Percentiles rank a stretch among this genome's conserved stretches.
These are phyloP conservation scores for Drosophila nasuta DNA, from an alignment of 1,140 invertebrate genomes.

Conservation along the genomic window DNA sequence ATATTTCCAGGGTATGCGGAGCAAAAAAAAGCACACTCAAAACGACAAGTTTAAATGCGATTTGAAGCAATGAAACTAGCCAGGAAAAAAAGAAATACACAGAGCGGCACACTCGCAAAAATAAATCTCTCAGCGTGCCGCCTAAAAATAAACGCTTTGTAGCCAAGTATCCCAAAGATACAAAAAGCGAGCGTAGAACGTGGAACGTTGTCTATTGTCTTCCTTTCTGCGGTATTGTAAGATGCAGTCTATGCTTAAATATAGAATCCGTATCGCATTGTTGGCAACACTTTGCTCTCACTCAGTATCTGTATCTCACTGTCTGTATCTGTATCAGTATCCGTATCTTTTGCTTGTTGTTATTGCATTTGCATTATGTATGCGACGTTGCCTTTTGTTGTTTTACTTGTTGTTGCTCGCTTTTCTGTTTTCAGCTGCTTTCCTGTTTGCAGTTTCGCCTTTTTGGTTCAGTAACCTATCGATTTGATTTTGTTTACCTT, in stretches of 20 bases:
- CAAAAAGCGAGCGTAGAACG: constrained; percentile 4
- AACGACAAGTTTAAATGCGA: constrained; percentile 62
- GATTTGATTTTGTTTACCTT: constrained; percentile 61
- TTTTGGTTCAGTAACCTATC: constrained; percentile 74
- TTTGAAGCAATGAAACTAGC: constrained; percentile 30
- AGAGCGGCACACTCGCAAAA: background rate
- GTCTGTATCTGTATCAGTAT: constrained; percentile 21
- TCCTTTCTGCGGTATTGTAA: constrained; percentile 18
- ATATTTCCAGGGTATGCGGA: constrained; percentile 5
- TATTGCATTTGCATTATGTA: constrained; percentile 39
- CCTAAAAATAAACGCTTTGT: constrained; percentile 46
- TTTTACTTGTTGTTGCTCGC: constrained; percentile 26
- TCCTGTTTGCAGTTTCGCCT: constrained; percentile 32
- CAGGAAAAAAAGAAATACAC: constrained; percentile 1
- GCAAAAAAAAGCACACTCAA: constrained; percentile 33
- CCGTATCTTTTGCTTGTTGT: constrained; percentile 32
- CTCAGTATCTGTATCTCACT: constrained; percentile 4
- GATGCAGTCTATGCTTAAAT: constrained; percentile 59
- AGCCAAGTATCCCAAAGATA: constrained; percentile 25
- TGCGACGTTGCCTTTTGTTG: constrained; percentile 12
- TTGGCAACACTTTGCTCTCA: constrained; percentile 48
- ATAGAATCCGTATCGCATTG: constrained; percentile 58
- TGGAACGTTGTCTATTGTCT: constrained; percentile 36
- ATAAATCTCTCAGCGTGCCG: constrained; percentile 37
- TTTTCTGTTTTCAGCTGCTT: constrained; percentile 23